These are phyloP conservation scores for Eciton burchellii DNA, from an alignment of 1,140 invertebrate genomes.

Conservation along the genomic window DNA sequence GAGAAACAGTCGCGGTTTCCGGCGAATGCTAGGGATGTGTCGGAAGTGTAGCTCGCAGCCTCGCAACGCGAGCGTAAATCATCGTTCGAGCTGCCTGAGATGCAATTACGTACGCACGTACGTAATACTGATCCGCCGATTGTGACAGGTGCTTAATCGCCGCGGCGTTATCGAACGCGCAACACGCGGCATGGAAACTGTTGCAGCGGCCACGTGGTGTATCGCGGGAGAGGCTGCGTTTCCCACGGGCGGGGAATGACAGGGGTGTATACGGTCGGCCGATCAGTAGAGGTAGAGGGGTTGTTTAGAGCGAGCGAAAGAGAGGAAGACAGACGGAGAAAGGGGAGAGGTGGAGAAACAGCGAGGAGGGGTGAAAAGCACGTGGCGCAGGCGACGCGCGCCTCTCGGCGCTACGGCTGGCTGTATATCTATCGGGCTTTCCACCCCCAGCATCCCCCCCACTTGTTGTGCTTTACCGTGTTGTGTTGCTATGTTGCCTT, in stretches of 20 bases:
- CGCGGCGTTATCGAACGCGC: constrained; percentile 22
- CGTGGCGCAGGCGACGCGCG: constrained; percentile 78
- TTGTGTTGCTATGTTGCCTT: constrained; percentile 82
- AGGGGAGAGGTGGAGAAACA: constrained; percentile 64
- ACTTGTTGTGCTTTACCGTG: constrained; percentile 83
- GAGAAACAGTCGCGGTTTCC: no score
- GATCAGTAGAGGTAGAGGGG: constrained; percentile 71
- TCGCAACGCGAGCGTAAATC: no score
- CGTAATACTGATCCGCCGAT: neutral
- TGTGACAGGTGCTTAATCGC: neutral
- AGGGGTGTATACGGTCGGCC: constrained; percentile 71
- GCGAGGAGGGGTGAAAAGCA: constrained; percentile 71
- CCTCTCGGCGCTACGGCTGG: constrained; percentile 72
- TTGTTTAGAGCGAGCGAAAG: constrained; percentile 77
- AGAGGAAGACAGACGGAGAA: constrained; percentile 71
- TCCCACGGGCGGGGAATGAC: constrained; percentile 70
- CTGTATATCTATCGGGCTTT: constrained; percentile 79
- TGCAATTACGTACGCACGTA: neutral
- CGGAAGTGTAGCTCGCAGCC: no score
- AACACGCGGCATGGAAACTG: constrained; percentile 47
- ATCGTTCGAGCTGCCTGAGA: no score
- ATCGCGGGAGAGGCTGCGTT: constrained; percentile 66
- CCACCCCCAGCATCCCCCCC: constrained; percentile 78
- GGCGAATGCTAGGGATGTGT: no score
- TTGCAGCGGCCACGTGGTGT: constrained; percentile 65